Conservation (phyloP, 2,888 invertebrate species). For the Lepidochitona cinerea region DNA sequence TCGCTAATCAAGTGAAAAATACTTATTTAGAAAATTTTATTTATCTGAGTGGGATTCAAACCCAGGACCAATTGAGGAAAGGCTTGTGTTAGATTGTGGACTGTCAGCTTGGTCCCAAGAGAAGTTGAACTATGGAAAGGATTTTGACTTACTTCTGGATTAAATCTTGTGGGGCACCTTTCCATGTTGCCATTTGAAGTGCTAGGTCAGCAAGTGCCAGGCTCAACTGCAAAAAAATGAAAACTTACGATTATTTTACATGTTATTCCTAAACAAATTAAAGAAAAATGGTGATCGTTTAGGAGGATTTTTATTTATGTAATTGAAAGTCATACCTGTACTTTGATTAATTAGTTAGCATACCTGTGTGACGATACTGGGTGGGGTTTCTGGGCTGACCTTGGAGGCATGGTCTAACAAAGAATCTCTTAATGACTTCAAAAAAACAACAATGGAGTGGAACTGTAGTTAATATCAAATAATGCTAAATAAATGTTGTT, state of each 20-base stretch:
- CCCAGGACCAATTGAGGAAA: too few relatives aligned
- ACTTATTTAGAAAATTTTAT: too few relatives aligned
- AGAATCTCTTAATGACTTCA: conserved; percentile 91
- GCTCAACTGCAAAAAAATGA: conserved; percentile 77
- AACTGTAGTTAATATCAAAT: background rate
- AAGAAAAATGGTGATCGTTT: background rate
- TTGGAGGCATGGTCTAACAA: conserved; percentile 81
- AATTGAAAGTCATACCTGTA: background rate
- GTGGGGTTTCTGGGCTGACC: conserved; percentile 76
- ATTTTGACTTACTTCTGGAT: conserved; percentile 77
- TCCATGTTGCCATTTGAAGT: conserved; percentile 94
- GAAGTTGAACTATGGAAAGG: too few relatives aligned
- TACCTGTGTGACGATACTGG: conserved; percentile 85
- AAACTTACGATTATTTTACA: too few relatives aligned
- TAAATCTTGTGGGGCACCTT: conserved; percentile 87
- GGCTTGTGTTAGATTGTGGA: too few relatives aligned
- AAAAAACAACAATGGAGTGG: too few relatives aligned
- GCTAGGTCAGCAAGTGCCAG: conserved; percentile 94
- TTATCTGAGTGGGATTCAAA: too few relatives aligned
- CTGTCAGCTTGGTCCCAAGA: too few relatives aligned
- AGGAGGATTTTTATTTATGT: background rate
- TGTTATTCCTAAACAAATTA: too few relatives aligned
- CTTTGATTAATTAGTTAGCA: background rate
- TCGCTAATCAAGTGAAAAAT: too few relatives aligned
- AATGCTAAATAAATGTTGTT: background rate